A percentile compares a stretch with the other conserved stretches of the same genome.
phyloP scores from a whole-genome alignment of 2,888 invertebrate species.

The Tortricodes alternella region DNA sequence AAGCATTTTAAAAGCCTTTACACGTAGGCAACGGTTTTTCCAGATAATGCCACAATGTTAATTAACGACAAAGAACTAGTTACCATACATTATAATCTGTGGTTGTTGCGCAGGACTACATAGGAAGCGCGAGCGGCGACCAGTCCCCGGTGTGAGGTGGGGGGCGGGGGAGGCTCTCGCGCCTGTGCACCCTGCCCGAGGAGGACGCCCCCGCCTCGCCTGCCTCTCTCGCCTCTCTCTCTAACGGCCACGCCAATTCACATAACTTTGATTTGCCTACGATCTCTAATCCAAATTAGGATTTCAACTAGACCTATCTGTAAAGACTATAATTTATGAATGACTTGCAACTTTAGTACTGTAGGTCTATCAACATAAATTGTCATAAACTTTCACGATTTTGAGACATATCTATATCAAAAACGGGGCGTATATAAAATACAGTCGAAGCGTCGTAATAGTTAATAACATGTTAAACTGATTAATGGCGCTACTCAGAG shows the following conservation, averaged over 20 bases:
- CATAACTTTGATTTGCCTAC: constrained; percentile 23
- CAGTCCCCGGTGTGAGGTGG: constrained; percentile 79
- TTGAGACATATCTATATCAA: too few species aligned
- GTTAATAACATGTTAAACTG: too few species aligned
- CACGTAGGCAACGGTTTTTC: too few species aligned
- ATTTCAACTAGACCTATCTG: neutral
- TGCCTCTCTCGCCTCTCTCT: constrained; percentile 46
- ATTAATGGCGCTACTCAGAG: too few species aligned
- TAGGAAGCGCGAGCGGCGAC: constrained; percentile 74
- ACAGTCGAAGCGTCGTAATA: too few species aligned
- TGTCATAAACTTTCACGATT: too few species aligned
- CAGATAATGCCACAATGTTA: too few species aligned
- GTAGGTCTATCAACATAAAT: too few species aligned
- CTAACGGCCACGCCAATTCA: constrained; percentile 23
- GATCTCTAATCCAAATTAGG: constrained; percentile 8
- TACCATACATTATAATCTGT: neutral
- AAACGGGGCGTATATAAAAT: too few species aligned
- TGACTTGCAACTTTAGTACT: neutral
- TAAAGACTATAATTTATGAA: neutral
- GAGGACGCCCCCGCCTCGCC: constrained; percentile 70
- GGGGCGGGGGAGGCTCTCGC: constrained; percentile 78
- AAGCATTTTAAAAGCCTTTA: too few species aligned
- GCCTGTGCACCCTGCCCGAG: constrained; percentile 74
- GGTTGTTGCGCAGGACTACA: constrained; percentile 66
- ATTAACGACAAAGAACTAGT: too few species aligned